Conservation (phyloP, 2,113 vertebrate genomes). For the Otocyon megalotis region DNA sequence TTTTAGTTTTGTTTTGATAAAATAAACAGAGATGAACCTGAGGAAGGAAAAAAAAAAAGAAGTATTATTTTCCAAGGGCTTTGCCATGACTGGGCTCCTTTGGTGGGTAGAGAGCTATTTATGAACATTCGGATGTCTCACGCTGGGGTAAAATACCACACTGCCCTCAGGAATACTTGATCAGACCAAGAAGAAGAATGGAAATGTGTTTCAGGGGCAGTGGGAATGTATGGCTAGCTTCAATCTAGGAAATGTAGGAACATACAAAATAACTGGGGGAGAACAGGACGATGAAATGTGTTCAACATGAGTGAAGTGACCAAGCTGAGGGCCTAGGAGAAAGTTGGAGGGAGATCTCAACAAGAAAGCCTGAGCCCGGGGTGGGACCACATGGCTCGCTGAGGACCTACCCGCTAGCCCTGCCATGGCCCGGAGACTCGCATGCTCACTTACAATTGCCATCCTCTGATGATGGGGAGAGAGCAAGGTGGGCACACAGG, state of each 20-base stretch:
- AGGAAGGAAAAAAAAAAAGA: background rate
- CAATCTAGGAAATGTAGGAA: slow-evolving; percentile 52
- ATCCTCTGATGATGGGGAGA: background rate
- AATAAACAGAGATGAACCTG: background rate
- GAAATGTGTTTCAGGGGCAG: background rate
- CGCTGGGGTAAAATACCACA: background rate
- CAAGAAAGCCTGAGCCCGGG: slow-evolving; percentile 54
- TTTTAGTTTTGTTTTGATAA: background rate
- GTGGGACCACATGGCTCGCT: slow-evolving; percentile 22
- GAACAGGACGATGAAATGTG: background rate
- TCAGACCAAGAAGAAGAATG: background rate
- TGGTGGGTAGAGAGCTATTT: background rate
- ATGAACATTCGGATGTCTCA: background rate
- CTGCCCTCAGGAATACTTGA: too few relatives aligned
- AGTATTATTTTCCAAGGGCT: slow-evolving; percentile 24
- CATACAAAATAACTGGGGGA: background rate
- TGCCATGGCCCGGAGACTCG: accelerated
- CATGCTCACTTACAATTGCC: accelerated
- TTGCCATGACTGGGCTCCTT: background rate
- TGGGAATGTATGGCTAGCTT: slow-evolving; percentile 47
- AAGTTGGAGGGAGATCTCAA: slow-evolving; percentile 56
- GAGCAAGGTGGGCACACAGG: background rate
- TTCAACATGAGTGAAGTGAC: slow-evolving; percentile 48
- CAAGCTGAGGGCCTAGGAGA: background rate
- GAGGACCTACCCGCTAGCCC: background rate